Percentiles rank a stretch among this genome's conserved stretches.
phyloP scores from a whole-genome alignment of 30 jellyfish, hydroid and myxozoan species.

The Hydractinia echinata region DNA sequence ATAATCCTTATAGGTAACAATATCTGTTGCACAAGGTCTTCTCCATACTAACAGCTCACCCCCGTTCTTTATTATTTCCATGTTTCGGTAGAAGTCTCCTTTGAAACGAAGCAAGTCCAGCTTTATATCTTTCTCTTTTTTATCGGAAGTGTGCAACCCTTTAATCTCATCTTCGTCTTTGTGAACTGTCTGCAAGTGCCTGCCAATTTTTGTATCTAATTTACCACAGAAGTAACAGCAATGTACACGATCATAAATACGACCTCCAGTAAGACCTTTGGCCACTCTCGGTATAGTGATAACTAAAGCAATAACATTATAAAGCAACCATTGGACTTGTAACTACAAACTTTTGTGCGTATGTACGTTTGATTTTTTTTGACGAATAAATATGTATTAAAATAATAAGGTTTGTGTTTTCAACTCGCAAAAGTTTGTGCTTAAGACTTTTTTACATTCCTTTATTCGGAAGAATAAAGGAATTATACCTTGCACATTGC shows the following conservation, averaged over 20 bases:
- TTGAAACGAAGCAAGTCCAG: constrained; percentile 18
- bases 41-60: constrained; percentile 42
- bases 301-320: not conserved
- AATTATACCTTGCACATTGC: too few relatives aligned
- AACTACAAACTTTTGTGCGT: too few relatives aligned
- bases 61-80: constrained; percentile 35
- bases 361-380: too few relatives aligned
- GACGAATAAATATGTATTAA: too few relatives aligned
- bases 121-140: constrained; percentile 28
- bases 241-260: constrained; percentile 31
- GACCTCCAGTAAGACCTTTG: constrained; percentile 11
- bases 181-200: constrained; percentile 34
- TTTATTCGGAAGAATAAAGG: too few relatives aligned
- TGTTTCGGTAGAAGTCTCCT: too few relatives aligned
- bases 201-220: constrained; percentile 8
- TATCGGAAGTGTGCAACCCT: not conserved
- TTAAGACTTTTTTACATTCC: too few relatives aligned
- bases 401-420: too few relatives aligned
- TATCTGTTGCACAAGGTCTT: constrained; percentile 24
- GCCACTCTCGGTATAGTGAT: constrained; percentile 19
- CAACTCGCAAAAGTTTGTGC: too few relatives aligned
- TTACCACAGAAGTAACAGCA: constrained; percentile 32
- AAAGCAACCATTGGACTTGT: too few relatives aligned
- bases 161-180: constrained; percentile 31
- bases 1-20: constrained; percentile 8